Evolutionary conservation across 2,113 vertebrate species (phyloP).

Genomic region (Micronycteris hirsuta): DNA sequence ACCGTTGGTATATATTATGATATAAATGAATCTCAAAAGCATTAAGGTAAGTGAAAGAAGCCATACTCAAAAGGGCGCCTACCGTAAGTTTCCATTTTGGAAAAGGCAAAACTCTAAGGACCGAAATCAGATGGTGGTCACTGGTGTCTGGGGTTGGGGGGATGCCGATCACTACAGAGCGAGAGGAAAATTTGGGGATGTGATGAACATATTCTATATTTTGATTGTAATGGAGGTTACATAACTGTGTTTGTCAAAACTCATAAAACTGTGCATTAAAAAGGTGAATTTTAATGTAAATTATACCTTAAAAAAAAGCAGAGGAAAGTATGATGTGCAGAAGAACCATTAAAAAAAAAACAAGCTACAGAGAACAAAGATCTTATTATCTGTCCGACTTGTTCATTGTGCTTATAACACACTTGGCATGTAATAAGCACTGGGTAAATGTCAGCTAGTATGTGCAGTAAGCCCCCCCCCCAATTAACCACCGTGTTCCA

Average conservation of each 20-base stretch:
- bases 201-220: neutral
- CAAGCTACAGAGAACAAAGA: neutral
- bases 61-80: neutral
- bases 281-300: conserved; percentile 1
- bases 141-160: neutral
- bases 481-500: neutral
- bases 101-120: neutral
- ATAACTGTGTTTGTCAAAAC: neutral
- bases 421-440: neutral
- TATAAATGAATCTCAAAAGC: neutral
- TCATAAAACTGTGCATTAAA: neutral
- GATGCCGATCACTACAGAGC: neutral
- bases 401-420: neutral
- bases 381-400: neutral
- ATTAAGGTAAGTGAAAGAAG: neutral
- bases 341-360: neutral
- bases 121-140: neutral
- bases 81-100: neutral
- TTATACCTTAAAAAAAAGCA: neutral
- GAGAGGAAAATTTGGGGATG: neutral
- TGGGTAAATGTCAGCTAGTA: neutral
- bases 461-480: neutral
- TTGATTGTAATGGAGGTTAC: neutral
- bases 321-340: neutral
- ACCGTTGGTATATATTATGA: neutral